Conservation (phyloP, 2,797 vertebrate genomes). For the Linurgus olivaceus region DNA sequence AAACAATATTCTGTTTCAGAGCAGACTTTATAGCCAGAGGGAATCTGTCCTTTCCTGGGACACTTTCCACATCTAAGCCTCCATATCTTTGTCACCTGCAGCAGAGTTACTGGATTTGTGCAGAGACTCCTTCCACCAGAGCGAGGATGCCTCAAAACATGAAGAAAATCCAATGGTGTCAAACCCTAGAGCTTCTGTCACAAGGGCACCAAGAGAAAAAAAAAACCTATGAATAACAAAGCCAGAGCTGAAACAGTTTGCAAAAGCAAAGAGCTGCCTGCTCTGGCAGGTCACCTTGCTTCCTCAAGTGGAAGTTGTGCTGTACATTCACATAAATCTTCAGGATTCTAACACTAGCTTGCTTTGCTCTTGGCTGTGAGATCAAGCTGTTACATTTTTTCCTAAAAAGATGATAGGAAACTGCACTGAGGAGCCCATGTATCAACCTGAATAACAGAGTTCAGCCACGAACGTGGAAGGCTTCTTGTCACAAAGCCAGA, state of each 20-base stretch:
- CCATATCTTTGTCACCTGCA: not conserved
- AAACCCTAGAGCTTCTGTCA: not conserved
- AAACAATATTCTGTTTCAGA: not conserved
- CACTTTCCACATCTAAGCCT: not conserved
- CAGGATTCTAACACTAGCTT: not conserved
- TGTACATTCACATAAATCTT: not conserved
- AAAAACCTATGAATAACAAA: not conserved
- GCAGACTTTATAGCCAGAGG: not conserved
- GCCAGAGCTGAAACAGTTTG: not conserved
- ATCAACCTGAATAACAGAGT: not conserved
- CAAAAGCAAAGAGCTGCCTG: not conserved
- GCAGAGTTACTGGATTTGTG: not conserved
- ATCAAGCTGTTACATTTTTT: not conserved
- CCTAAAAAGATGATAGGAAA: conserved; percentile 3
- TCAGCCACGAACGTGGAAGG: not conserved
- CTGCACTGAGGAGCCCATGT: not conserved
- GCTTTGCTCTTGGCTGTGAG: not conserved
- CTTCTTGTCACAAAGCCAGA: not conserved
- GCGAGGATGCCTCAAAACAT: not conserved
- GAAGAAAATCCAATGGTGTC: not conserved
- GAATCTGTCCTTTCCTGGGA: not conserved
- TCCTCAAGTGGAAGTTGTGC: not conserved
- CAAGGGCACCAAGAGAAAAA: not conserved
- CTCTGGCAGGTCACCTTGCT: conserved; percentile 22
- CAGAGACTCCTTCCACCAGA: not conserved